Evolutionary conservation across 2,113 vertebrate species (phyloP).

Genomic region (Polyodon spathula): DNA sequence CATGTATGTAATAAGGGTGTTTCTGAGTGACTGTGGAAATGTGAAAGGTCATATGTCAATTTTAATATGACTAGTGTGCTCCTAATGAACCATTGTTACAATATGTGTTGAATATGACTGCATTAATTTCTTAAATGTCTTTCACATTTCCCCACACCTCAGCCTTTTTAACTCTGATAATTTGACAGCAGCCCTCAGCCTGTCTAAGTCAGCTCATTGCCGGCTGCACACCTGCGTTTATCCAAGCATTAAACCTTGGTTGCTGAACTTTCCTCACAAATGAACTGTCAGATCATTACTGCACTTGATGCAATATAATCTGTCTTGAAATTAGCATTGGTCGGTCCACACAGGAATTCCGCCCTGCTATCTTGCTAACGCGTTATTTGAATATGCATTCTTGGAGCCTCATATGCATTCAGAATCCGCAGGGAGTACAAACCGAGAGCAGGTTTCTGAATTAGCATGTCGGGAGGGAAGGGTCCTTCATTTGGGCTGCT

Average conservation of each 20-base stretch:
- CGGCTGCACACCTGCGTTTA: conserved; percentile 78
- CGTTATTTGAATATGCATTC: conserved; percentile 98
- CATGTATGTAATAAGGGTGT: conserved; percentile 63
- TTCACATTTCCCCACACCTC: conserved; percentile 59
- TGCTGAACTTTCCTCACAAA: conserved; percentile 90
- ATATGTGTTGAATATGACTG: conserved; percentile 69
- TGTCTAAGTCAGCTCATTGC: conserved; percentile 65
- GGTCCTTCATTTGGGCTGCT: conserved; percentile 85
- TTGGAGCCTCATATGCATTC: conserved; percentile 76
- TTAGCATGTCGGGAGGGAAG: conserved; percentile 98
- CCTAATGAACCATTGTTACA: conserved; percentile 66
- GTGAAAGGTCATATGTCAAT: conserved; percentile 76
- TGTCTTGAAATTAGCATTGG: conserved; percentile 97
- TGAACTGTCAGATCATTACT: conserved; percentile 99
- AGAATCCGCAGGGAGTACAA: conserved; percentile 84
- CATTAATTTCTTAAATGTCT: conserved; percentile 75
- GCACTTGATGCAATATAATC: conserved; percentile 98
- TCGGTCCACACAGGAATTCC: conserved; percentile 72
- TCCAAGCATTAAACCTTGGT: conserved; percentile 80
- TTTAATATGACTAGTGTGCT: conserved; percentile 60
- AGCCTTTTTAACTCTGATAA: conserved; percentile 67
- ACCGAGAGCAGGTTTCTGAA: conserved; percentile 97
- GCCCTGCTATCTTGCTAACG: conserved; percentile 73
- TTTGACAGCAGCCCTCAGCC: conserved; percentile 76
- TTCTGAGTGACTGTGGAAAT: conserved; percentile 52